Evolutionary conservation across 1,140 invertebrate species (phyloP), one percentile per base, ranked within the genome.

Genomic region (Heliothis subflexa): DNA sequence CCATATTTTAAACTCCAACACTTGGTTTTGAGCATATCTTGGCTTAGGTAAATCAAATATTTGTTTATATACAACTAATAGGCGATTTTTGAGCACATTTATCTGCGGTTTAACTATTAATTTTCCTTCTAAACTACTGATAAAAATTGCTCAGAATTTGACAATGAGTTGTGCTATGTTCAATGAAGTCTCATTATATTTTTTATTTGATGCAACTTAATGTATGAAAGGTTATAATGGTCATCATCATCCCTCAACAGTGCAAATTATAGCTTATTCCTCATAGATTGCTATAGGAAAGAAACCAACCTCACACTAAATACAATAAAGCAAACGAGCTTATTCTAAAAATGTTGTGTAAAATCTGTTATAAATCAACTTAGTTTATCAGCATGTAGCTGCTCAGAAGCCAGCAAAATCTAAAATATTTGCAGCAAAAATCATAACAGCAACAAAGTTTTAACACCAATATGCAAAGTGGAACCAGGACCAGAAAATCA

Each of bases 401-500:
- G 33, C 33, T 40, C 33, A 7, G 33, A 40, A 25, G 7, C 33
- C 33, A 9, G 33, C 3, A 52, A n/a, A 52, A n/a, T 52, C 50
- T 52, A 52, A 52, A 14, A 52, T 14, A 7, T n/a, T 52, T n/a
- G 21, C 11, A 59, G 11, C 5, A 59, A 40, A 40, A 71, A 4
- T 16, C 21, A 52, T 40, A 12, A 40, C 33, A 40, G 33, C 33
- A 50, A 71, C 16, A 54, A 71, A 71, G 21, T 49, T 55, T 33
- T 9, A 71, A 54, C 70, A 72, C 28, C 33, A 61, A 18, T 59
- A 57, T 59, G 52, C 52, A 73, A 54, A 61, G 28, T 25, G n/a
- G 47, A 14, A 25, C 50, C n/a, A 40, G 47, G 47, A 70, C 47
- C 66, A 52, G 16, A 70, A 70, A 70, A 70, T 70, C 66, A 70